Base-by-base conservation (phyloP, 2,797 vertebrate genomes). In the Lacerta bilineata region DNA sequence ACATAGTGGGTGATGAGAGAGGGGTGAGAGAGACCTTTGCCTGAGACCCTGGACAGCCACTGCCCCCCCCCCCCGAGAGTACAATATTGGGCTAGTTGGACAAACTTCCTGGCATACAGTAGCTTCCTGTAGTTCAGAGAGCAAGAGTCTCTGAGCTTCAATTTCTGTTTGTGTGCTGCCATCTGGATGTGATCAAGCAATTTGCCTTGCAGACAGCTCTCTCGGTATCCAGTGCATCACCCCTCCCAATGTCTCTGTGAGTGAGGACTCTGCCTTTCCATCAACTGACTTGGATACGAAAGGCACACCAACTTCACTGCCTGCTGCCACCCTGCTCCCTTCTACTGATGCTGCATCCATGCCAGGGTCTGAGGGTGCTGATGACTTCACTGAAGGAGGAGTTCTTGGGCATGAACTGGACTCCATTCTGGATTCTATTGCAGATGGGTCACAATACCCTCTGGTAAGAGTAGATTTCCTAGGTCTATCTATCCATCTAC, bases 361-460 rank as follows among this genome's bases (percentile, higher is more conserved):
- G 94, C 97, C 98, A 2, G 92, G 90, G 17, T 91, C 96, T 1
- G 96, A 98, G 88, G 93, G 89, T 0, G 85, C 94, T 43, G 98
- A 99, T 17, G 91, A 96, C 76, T 95, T 97, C 91, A 97, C 97
- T 5, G 98, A 98, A 50, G 97, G 95, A 0, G 98, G 98, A 71
- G 94, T 99, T 91, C 97, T 99, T 74, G 98, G 98, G 74, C 98
- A 98, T 1, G 98, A 99, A 93, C 91, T 99, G 88, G 99, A 99
- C 95, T 97, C 96, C 8, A 97, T 99, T 68, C 97, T 99, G 66
- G 99, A 99, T 95, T 97, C 96, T 74, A 8, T 96, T 8, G 96
- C 96, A 3, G 94, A 97, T 90, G 95, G 95, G n/a, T 95, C 95
- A 33, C 91, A 94, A 5, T 96, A 96, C 74, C 80, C 95, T 89